A percentile compares a stretch with the other conserved stretches of the same genome.
Conservation (phyloP, 2,113 vertebrate species). For the Heliornis fulica region DNA sequence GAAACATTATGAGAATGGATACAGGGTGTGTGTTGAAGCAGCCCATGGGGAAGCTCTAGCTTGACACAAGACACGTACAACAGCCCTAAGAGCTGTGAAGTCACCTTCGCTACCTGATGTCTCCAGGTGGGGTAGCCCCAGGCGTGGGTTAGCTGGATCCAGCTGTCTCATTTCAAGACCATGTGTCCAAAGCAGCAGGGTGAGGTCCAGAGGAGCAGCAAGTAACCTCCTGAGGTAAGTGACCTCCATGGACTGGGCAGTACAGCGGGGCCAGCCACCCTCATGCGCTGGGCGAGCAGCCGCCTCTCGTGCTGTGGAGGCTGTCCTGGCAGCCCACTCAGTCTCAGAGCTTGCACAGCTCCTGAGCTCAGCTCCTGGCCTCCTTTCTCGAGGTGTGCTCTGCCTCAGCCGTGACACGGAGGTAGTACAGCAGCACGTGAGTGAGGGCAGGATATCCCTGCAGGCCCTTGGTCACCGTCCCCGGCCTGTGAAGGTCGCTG, state of each 20-base stretch:
- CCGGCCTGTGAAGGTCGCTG: not conserved
- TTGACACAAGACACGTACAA: not conserved
- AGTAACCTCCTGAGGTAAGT: not conserved
- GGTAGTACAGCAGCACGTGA: not conserved
- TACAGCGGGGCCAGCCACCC: not conserved
- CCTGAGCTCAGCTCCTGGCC: not conserved
- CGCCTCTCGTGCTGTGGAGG: not conserved
- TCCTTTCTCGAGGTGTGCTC: not conserved
- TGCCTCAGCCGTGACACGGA: not conserved
- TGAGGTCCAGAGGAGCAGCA: not conserved
- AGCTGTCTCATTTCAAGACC: not conserved
- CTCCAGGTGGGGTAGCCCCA: not conserved
- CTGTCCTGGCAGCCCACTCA: not conserved
- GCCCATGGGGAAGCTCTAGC: not conserved
- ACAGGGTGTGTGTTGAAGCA: not conserved
- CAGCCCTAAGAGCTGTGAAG: not conserved
- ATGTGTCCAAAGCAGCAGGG: not conserved
- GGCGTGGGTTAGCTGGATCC: not conserved
- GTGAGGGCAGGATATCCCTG: not conserved
- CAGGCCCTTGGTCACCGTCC: not conserved
- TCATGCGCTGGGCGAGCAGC: fast-evolving
- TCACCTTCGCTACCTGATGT: not conserved
- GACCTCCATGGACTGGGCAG: not conserved
- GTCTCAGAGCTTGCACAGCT: not conserved
- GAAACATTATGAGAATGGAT: not conserved